phyloP scores from a whole-genome alignment of 2,797 vertebrate species.

The Phrynocephalus guinanensis region DNA sequence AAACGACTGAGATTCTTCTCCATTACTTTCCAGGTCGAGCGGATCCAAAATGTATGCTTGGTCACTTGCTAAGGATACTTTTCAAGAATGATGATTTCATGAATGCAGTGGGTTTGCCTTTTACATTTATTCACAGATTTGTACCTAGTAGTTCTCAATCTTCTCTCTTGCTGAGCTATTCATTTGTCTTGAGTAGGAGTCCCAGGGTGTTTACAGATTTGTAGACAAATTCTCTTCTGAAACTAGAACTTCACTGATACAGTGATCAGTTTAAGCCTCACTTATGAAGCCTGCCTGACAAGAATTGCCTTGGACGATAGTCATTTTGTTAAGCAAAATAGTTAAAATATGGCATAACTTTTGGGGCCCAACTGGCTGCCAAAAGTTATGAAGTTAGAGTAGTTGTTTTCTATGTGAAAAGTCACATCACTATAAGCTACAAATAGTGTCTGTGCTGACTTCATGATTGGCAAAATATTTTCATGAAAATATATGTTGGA shows the following conservation, averaged over 20 bases:
- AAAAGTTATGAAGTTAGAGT: too few relatives aligned
- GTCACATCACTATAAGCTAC: too few relatives aligned
- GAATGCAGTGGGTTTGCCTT: slow-evolving; percentile 89
- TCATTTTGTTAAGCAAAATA: background rate
- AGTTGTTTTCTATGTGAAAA: too few relatives aligned
- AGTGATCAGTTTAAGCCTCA: background rate
- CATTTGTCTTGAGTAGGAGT: slow-evolving; percentile 36
- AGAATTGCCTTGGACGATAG: slow-evolving; percentile 2
- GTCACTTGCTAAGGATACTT: slow-evolving; percentile 96
- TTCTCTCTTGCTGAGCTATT: slow-evolving; percentile 18
- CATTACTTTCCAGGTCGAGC: slow-evolving; percentile 87
- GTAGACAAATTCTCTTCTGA: background rate
- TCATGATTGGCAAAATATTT: too few relatives aligned
- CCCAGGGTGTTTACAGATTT: slow-evolving; percentile 21
- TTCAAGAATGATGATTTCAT: slow-evolving; percentile 99
- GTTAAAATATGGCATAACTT: background rate
- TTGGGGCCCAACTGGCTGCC: too few relatives aligned
- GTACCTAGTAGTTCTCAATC: slow-evolving; percentile 3
- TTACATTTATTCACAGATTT: slow-evolving; percentile 46
- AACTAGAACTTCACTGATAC: slow-evolving; percentile 18
- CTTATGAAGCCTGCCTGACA: background rate
- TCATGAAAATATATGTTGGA: too few relatives aligned
- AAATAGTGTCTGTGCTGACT: too few relatives aligned
- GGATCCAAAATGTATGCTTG: slow-evolving; percentile 96
- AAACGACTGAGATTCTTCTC: slow-evolving; percentile 37